Evolutionary conservation across 2,113 vertebrate species (phyloP).

Genomic region (Dasyornis broadbenti): DNA sequence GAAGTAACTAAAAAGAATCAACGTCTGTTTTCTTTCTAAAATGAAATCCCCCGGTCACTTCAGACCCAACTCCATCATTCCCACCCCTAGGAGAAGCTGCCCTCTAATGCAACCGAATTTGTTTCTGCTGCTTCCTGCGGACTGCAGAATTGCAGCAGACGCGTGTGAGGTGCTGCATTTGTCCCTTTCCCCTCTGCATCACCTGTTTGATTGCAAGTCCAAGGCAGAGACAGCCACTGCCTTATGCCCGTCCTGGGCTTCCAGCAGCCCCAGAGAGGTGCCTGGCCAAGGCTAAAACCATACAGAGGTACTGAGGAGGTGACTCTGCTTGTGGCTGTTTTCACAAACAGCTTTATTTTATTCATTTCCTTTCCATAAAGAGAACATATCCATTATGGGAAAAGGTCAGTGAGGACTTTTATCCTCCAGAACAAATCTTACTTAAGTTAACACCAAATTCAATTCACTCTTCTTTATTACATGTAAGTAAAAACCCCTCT

Average conservation of each 20-base stretch:
- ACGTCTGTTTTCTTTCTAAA: background rate
- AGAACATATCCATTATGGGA: background rate
- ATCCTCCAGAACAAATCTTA: background rate
- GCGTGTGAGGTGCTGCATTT: accelerated
- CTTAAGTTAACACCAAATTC: background rate
- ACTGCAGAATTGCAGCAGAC: background rate
- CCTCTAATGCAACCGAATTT: accelerated
- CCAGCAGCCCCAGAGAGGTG: background rate
- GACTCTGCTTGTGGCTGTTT: background rate
- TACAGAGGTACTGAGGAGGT: background rate
- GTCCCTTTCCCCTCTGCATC: background rate
- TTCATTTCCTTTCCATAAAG: background rate
- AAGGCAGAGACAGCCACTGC: accelerated
- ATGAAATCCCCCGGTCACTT: accelerated
- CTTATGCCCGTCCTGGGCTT: accelerated
- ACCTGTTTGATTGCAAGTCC: background rate
- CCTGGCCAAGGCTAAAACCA: background rate
- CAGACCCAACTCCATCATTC: background rate
- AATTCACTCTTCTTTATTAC: background rate
- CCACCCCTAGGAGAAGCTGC: background rate
- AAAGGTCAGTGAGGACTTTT: background rate
- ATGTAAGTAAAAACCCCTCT: background rate
- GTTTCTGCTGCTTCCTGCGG: background rate
- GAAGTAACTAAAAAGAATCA: background rate
- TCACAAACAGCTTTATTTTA: background rate